Evolutionary conservation across 2,113 vertebrate species (phyloP).

Genomic region (Phaethon lepturus): DNA sequence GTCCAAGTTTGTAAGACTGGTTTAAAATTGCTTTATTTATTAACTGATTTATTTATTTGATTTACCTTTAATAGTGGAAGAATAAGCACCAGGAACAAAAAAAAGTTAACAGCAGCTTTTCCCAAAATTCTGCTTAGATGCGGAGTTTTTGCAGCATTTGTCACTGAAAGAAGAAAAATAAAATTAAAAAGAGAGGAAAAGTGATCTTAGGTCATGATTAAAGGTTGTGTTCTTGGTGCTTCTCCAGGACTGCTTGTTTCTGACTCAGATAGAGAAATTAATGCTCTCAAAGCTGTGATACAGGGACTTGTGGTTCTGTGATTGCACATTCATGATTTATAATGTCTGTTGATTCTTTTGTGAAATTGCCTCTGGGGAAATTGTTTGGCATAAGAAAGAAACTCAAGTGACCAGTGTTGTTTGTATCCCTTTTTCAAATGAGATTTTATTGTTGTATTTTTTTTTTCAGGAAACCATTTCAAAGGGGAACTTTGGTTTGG

Average conservation of each 20-base stretch:
- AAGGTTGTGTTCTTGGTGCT: slow-evolving; percentile 24
- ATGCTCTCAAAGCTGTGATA: background rate
- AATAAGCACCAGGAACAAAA: background rate
- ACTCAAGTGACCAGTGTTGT: background rate
- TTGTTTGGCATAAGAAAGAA: background rate
- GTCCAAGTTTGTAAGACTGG: background rate
- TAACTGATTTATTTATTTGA: background rate
- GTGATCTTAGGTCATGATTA: background rate
- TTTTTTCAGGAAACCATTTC: background rate
- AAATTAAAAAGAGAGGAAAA: background rate
- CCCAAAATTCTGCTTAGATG: background rate
- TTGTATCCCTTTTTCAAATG: background rate
- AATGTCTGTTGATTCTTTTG: background rate
- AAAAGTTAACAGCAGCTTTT: background rate
- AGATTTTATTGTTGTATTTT: background rate
- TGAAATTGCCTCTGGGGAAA: background rate
- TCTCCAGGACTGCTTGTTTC: background rate
- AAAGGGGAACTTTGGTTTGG: background rate
- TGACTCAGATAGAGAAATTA: background rate
- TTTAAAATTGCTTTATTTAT: background rate
- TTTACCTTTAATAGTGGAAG: background rate
- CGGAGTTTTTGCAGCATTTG: background rate
- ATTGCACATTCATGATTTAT: background rate
- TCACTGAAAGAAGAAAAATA: background rate
- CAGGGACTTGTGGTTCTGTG: background rate